Evolutionary conservation across 2,888 invertebrate genomes (phyloP), one percentile per base, ranked within the genome.

Genomic region (Prosapia bicincta): DNA sequence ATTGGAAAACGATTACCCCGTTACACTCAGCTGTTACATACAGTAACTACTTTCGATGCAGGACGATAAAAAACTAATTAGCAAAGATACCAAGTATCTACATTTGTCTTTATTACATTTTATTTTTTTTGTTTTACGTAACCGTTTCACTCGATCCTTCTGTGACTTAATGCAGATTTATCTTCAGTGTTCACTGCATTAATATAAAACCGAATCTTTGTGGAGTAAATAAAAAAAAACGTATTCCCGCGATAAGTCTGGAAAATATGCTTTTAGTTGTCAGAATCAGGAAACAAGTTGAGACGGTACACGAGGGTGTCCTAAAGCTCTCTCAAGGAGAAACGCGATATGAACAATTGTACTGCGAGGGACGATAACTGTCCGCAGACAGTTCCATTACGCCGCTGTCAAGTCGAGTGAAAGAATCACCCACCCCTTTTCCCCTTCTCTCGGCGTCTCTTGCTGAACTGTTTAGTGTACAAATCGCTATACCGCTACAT

Each of bases 321-420:
- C 10, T 38, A 13, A 54, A 54, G 20, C 20, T n/a, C 54, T 54
- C 20, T 54, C 20, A 54, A 54, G 54, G 1, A 54, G 54, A 54
- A 38, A 54, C 54, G 20, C 54, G 73, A 73, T 73, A 73, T 67
- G 73, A 73, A 73, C 73, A 73, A 73, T 73, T 68, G 73, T 73
- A 73, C 23, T 69, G 68, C 68, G 26, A 54, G 68, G 32, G 66
- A 54, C 66, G 66, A 73, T 32, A 32, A 26, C 67, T 67, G 68
- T 20, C 38, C 25, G 43, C 43, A 32, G 73, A 73, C 73, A 73
- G 73, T 38, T 73, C 73, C 73, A 73, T 73, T 73, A 67, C 67
- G 26, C 24, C 26, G 32, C 73, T 73, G 73, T 73, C 73, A 73
- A 54, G 54, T 54, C 54, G 54, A 54, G 10, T 54, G 54, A 54